Evolutionary conservation across 1,140 invertebrate species (phyloP), one percentile per base, ranked within the genome.

Genomic region (Araneus ventricosus): DNA sequence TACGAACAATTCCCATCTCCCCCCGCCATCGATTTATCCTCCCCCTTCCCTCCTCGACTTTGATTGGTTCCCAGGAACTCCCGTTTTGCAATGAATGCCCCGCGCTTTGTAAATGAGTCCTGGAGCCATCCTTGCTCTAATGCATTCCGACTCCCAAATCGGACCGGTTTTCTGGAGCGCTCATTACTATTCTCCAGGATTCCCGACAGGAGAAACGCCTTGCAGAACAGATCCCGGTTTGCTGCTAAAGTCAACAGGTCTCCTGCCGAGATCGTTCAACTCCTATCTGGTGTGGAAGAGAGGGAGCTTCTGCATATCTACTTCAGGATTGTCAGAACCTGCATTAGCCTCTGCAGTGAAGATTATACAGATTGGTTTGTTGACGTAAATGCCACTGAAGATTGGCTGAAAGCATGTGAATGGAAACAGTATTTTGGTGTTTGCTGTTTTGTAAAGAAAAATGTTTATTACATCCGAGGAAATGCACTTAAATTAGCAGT

Each of bases 21-120:
- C 30, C 70, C 8, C 10, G 4, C 30, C 70, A 75, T 34, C 70
- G 70, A 75, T 75, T 22, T 75, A 75, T 75, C 30, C 27, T 30
- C 27, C 30, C 70, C 30, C 34, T 75, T 17, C 70, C 30, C 34
- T 75, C 30, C 34, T 22, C 70, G 27, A 75, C 70, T 37, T 75
- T 75, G 27, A 75, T 75, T 75, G 70, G 70, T 37, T 75, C 70
- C 1, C 70, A 14, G 70, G 70, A 75, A 75, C 27, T 67, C 63
- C n/a, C 70, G 70, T 75, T 75, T 75, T 75, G 70, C 30, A 75
- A 75, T 75, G 70, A 75, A 75, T 75, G 30, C 34, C 70, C 70
- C 3, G 27, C 7, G 63, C 30, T 75, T 75, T 75, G 70, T 75
- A 75, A 75, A 75, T 75, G 70, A 75, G 34, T 37, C 63, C 3